Evolutionary conservation across 2,797 vertebrate species (phyloP).

Genomic region (Tapirus indicus): DNA sequence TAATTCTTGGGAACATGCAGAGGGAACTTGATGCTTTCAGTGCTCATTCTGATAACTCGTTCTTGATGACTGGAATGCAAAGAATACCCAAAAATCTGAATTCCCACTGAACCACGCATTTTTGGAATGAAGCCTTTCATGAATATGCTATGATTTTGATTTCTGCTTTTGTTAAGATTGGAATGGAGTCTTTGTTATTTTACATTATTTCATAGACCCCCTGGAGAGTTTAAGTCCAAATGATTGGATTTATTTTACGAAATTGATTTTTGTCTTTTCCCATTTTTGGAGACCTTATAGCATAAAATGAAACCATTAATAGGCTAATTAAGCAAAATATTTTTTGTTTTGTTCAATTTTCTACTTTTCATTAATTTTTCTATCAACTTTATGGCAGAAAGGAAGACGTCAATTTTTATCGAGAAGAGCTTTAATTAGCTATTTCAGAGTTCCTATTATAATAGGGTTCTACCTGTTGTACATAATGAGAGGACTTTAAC

Average conservation of each 20-base stretch:
- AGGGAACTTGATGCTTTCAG: background rate
- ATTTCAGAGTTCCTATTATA: constrained; percentile 37
- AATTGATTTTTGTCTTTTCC: constrained; percentile 28
- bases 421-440: constrained; percentile 32
- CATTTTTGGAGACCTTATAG: background rate
- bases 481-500: constrained; percentile 42
- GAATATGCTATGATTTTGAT: constrained; percentile 70
- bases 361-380: constrained; percentile 3
- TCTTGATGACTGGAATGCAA: constrained; percentile 56
- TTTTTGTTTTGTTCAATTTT: constrained; percentile 29
- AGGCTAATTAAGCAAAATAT: background rate
- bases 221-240: background rate
- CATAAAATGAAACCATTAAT: constrained; percentile 1
- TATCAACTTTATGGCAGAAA: background rate
- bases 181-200: constrained; percentile 70
- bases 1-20: background rate
- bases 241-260: constrained; percentile 25
- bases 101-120: constrained; percentile 68
- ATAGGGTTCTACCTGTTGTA: background rate
- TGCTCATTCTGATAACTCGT: background rate
- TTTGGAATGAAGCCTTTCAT: constrained; percentile 75
- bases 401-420: background rate
- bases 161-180: constrained; percentile 71
- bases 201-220: constrained; percentile 56
- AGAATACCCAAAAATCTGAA: constrained; percentile 51